phyloP scores from a whole-genome alignment of 2,113 vertebrate genomes.

The Aegotheles bennettii region DNA sequence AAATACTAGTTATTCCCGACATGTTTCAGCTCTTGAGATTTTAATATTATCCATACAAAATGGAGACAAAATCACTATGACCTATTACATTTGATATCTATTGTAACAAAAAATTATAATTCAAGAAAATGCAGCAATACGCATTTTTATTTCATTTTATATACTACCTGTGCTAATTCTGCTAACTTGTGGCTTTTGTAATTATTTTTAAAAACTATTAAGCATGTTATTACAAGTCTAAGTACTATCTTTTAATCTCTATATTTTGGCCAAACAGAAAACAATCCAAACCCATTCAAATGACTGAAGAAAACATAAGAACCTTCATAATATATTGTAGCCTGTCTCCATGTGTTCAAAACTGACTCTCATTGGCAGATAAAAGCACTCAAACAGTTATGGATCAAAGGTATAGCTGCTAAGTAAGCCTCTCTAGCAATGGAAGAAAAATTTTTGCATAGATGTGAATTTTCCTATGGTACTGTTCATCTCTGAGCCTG shows the following conservation, averaged over 20 bases:
- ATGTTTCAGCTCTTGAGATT: neutral
- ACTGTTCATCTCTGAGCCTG: neutral
- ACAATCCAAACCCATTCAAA: neutral
- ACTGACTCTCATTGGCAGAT: neutral
- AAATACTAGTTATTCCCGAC: neutral
- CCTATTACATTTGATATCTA: neutral
- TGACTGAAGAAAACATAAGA: neutral
- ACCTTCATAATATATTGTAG: neutral
- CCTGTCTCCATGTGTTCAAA: neutral
- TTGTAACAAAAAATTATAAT: neutral
- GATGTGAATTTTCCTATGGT: neutral
- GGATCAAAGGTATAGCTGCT: neutral
- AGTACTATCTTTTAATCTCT: neutral
- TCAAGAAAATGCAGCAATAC: neutral
- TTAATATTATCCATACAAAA: neutral
- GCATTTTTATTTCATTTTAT: neutral
- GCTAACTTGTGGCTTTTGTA: neutral
- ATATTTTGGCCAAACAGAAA: neutral
- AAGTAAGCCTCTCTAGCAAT: neutral
- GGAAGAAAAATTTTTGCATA: neutral
- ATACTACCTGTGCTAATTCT: neutral
- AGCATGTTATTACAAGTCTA: neutral
- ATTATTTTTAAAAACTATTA: neutral
- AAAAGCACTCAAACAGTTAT: neutral
- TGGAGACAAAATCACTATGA: neutral